A percentile compares a stretch with the other conserved stretches of the same genome.
Conservation (phyloP, 2,797 vertebrate species). For the Anomalospiza imberbis region DNA sequence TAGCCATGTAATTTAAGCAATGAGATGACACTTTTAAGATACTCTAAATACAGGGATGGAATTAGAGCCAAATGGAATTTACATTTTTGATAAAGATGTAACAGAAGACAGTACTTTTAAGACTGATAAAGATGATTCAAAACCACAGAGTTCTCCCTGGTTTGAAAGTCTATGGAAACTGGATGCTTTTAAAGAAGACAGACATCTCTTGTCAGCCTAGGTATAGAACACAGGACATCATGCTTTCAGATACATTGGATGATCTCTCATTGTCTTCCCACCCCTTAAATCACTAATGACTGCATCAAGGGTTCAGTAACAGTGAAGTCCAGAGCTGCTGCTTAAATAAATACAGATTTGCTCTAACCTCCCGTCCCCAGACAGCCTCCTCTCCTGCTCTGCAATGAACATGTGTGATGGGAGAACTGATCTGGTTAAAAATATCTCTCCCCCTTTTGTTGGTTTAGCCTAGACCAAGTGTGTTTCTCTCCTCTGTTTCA, state of each 20-base stretch:
- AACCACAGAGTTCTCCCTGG: not conserved
- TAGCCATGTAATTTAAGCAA: conserved; percentile 49
- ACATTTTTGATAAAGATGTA: not conserved
- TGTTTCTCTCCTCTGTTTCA: not conserved
- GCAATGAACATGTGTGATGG: not conserved
- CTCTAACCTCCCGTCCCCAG: not conserved
- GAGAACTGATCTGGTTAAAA: not conserved
- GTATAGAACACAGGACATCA: not conserved
- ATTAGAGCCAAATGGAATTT: conserved; percentile 14
- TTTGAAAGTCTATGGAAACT: not conserved
- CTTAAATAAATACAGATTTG: not conserved
- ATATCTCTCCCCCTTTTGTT: not conserved
- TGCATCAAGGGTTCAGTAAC: not conserved
- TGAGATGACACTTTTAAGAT: conserved; percentile 34
- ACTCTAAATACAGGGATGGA: conserved; percentile 28
- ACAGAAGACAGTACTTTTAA: not conserved
- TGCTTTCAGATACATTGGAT: not conserved
- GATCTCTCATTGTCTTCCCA: not conserved
- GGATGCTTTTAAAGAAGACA: not conserved
- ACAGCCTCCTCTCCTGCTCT: not conserved
- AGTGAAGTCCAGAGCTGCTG: not conserved
- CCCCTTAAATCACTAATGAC: not conserved
- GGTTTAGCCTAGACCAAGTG: not conserved
- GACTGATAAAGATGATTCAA: not conserved
- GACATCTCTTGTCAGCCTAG: not conserved